Base-by-base conservation (phyloP, 2,888 invertebrate genomes). In the Apamea anceps region DNA sequence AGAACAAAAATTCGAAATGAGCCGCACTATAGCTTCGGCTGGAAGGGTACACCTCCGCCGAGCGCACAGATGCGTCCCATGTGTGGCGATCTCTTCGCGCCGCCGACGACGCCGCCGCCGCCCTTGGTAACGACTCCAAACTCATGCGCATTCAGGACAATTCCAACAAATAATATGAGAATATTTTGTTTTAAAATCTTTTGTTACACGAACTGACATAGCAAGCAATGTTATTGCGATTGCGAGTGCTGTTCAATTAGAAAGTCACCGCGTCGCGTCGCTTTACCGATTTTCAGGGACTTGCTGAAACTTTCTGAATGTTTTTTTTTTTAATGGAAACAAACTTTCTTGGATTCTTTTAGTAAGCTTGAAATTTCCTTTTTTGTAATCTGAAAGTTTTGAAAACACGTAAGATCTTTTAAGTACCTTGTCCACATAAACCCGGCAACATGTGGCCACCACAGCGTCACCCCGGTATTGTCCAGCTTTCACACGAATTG, bases 61-160 rank as follows among this genome's bases (percentile, higher is more conserved):
- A 90, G 91, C 89, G 93, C 95, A 93, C 96, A 97, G 96, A 96
- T 97, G 96, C 95, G 95, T 89, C 94, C 93, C 96, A 96, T 96
- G 95, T 96, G 96, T 96, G 95, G 92, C 93, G 90, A 83, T 94
- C 95, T 94, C 94, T 94, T 93, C 93, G 93, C 94, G 92, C 91
- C 91, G 91, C 82, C 92, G 93, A 91, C 92, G 93, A 91, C 91
- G 90, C 60, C 91, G 90, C 60, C 89, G 91, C 89, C 91, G 93
- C 91, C 89, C 87, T 85, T 85, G 85, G 76, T 80, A 79, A 82
- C 88, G 62, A 88, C 87, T 81, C 76, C 84, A 82, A 87, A 87
- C 81, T 81, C 79, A 67, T 48, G 77, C 79, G 70, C 77, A 80
- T 87, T 84, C 82, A 84, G 89, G 89, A 89, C 80, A 90, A 75